Evolutionary conservation across 2,888 invertebrate species (phyloP), one percentile per base, ranked within the genome.

Genomic region (Cosmia trapezina): DNA sequence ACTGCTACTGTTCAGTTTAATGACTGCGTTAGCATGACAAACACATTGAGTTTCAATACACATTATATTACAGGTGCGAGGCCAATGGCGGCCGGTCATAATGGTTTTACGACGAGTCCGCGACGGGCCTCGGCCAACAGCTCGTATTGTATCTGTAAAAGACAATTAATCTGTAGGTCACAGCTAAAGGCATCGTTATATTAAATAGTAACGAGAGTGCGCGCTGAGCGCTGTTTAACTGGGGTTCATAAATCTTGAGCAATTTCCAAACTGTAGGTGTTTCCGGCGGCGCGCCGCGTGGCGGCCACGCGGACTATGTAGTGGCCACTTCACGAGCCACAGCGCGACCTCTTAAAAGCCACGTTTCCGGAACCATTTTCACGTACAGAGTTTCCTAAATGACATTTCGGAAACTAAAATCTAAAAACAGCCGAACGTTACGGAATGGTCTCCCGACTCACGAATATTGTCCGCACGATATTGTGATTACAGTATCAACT

Each of bases 171-270:
- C 22, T 57, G 22, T 49, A 53, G 63, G 56, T 70, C 61, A 37
- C 62, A 45, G 41, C 63, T 56, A 54, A 37, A 62, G 59, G 11
- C 19, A 9, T 59, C 63, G 19, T 63, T 61, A 64, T 47, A 67
- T 33, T 67, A 49, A 57, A 67, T 47, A 45, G 51, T 63, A n/a
- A 19, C 12, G 37, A 57, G 60, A 70, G 49, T 53, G 79, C 43
- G 41, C 53, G 47, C 43, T 68, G 43, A 80, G 68, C 12, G 64
- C 17, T 79, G 33, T 54, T 83, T 49, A 54, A 57, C 63, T 12
- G 63, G 47, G 56, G 49, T 61, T 79, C 80, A 79, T 83, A 73
- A 80, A 64, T 83, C 60, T 65, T 53, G 60, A 17, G 53, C 33
- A 80, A 65, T 65, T 73, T 73, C 56, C 47, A 64, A 67, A 72